These are phyloP conservation scores for Archegozetes longisetosus DNA, from an alignment of 1,140 invertebrate species.

Conservation along the genomic window DNA sequence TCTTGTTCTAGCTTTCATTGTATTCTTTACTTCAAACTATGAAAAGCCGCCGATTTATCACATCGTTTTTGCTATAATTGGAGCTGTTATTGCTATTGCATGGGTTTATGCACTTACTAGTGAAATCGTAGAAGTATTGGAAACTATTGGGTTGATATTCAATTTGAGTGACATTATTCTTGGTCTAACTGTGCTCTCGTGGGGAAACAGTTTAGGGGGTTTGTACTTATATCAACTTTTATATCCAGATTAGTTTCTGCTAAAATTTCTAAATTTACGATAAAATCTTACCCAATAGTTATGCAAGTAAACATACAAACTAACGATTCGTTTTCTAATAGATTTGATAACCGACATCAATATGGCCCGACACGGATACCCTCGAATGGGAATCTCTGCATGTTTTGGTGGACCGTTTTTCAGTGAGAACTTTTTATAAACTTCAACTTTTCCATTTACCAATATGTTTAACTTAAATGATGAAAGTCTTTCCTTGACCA, in stretches of 20 bases:
- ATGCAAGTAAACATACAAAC: too few species aligned
- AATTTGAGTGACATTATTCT: constrained; percentile 45
- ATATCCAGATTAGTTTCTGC: background rate
- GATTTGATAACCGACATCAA: constrained; percentile 41
- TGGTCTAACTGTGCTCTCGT: constrained; percentile 49
- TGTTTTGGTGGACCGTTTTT: constrained; percentile 53
- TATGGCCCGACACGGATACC: constrained; percentile 44
- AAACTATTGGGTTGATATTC: constrained; percentile 40
- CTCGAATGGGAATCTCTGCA: constrained; percentile 49
- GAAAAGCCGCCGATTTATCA: constrained; percentile 31
- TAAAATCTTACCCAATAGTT: too few species aligned
- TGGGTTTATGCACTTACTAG: constrained; percentile 48
- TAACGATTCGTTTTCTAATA: constrained; percentile 30
- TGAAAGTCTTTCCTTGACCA: too few species aligned
- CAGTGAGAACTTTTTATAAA: constrained; percentile 31
- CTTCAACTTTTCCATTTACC: too few species aligned
- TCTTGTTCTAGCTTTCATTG: constrained; percentile 17
- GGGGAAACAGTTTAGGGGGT: constrained; percentile 47
- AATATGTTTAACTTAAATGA: too few species aligned
- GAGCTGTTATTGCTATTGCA: constrained; percentile 43
- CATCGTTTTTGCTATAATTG: constrained; percentile 39
- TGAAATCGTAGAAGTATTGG: constrained; percentile 45
- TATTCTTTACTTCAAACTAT: constrained; percentile 29
- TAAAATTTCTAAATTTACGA: background rate
- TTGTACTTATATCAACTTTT: background rate